Evolutionary conservation across 1,140 invertebrate genomes (phyloP).

Genomic region (Heliothis virescens): DNA sequence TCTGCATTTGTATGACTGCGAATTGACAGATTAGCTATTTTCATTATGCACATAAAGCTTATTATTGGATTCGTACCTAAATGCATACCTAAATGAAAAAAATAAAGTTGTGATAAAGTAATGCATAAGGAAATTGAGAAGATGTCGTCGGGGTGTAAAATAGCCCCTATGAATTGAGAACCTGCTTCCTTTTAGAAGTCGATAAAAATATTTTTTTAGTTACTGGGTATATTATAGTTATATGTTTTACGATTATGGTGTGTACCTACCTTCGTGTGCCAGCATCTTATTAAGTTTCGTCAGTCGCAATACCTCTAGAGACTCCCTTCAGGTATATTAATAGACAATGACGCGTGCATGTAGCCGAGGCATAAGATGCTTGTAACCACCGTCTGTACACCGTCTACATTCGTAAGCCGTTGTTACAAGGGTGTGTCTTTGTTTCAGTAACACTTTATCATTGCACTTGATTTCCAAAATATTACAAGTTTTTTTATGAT

Average conservation of each 20-base stretch:
- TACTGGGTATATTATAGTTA: too few relatives aligned
- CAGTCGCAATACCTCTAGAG: not conserved
- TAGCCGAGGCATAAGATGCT: not conserved
- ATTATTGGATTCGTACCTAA: too few relatives aligned
- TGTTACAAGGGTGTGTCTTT: not conserved
- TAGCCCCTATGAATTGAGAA: too few relatives aligned
- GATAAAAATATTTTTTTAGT: too few relatives aligned
- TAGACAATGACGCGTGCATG: conserved; percentile 21
- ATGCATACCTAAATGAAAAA: too few relatives aligned
- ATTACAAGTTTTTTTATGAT: too few relatives aligned
- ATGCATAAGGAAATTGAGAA: too few relatives aligned
- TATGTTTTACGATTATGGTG: not conserved
- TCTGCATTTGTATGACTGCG: conserved; percentile 18
- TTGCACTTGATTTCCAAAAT: too few relatives aligned
- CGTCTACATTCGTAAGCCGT: not conserved
- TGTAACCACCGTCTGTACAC: conserved; percentile 18
- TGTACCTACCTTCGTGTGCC: not conserved
- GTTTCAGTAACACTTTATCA: not conserved
- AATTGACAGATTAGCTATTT: not conserved
- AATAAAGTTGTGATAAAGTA: too few relatives aligned
- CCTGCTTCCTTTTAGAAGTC: too few relatives aligned
- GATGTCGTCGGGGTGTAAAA: too few relatives aligned
- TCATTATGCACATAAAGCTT: not conserved
- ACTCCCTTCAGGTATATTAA: conserved; percentile 7
- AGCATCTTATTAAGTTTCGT: not conserved